Evolutionary conservation across 2,797 vertebrate species (phyloP).

Genomic region (Pseudopleuronectes americanus): DNA sequence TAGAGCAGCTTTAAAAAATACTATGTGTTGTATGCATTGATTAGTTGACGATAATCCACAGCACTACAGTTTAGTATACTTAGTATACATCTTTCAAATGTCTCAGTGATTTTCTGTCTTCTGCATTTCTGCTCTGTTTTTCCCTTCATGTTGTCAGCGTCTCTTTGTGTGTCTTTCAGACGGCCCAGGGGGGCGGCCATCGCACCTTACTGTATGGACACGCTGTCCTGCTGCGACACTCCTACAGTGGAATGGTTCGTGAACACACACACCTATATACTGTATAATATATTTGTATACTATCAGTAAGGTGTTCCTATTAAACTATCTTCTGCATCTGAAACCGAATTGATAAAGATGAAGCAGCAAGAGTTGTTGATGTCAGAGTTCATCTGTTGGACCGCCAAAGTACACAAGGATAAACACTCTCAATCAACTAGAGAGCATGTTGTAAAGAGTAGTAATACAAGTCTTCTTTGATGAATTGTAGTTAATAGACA

Average conservation of each 20-base stretch:
- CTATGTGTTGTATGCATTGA: not conserved
- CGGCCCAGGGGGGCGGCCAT: slow-evolving; percentile 92
- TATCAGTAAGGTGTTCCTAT: no score
- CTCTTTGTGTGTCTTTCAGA: slow-evolving; percentile 72
- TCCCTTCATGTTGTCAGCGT: not conserved
- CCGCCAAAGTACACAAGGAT: not conserved
- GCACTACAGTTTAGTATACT: not conserved
- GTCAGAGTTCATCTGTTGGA: not conserved
- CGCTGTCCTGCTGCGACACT: slow-evolving; percentile 92
- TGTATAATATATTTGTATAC: no score
- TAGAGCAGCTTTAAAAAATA: not conserved
- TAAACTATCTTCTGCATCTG: not conserved
- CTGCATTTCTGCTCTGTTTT: not conserved
- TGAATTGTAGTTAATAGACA: not conserved
- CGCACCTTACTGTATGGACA: slow-evolving; percentile 94
- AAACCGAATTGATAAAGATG: not conserved
- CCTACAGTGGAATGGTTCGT: slow-evolving; percentile 95
- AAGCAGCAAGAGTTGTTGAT: no score
- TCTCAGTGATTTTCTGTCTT: slow-evolving; percentile 13
- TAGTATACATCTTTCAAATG: not conserved
- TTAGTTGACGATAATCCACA: not conserved
- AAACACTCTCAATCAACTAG: not conserved
- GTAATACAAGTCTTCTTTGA: not conserved
- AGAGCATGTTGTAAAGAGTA: no score
- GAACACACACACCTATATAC: not conserved